Percentiles rank a stretch among this genome's conserved stretches.
Conservation (phyloP, 2,797 vertebrate genomes). For the Natrix natrix region DNA sequence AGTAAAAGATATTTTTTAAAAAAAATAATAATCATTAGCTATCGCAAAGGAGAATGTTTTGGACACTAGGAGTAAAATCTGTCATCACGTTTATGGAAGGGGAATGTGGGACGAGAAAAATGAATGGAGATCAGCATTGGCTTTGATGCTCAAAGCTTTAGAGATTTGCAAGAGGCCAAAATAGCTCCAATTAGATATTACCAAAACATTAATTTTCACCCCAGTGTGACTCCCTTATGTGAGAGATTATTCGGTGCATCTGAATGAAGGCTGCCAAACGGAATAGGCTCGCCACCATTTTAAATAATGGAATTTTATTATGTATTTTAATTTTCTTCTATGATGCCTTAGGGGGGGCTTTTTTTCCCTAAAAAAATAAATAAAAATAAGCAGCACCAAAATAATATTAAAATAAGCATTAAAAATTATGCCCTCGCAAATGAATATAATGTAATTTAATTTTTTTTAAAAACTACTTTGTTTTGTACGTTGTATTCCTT, state of each 20-base stretch:
- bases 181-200: background rate
- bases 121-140: background rate
- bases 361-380: background rate
- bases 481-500: background rate
- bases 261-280: background rate
- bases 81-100: background rate
- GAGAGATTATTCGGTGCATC: background rate
- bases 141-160: background rate
- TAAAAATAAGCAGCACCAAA: background rate
- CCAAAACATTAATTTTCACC: background rate
- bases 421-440: background rate
- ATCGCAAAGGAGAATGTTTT: background rate
- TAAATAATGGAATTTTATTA: background rate
- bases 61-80: background rate
- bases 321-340: background rate
- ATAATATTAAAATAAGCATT: background rate
- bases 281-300: background rate
- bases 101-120: background rate
- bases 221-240: background rate
- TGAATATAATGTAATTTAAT: background rate
- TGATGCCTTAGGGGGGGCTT: background rate
- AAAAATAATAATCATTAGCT: background rate
- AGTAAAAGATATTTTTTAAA: too few relatives aligned
- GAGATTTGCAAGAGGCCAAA: background rate
- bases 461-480: background rate